These are phyloP conservation scores for Ophioderma brevispina DNA, from an alignment of 35 echinoderm and acorn worm genomes.

Conservation along the genomic window DNA sequence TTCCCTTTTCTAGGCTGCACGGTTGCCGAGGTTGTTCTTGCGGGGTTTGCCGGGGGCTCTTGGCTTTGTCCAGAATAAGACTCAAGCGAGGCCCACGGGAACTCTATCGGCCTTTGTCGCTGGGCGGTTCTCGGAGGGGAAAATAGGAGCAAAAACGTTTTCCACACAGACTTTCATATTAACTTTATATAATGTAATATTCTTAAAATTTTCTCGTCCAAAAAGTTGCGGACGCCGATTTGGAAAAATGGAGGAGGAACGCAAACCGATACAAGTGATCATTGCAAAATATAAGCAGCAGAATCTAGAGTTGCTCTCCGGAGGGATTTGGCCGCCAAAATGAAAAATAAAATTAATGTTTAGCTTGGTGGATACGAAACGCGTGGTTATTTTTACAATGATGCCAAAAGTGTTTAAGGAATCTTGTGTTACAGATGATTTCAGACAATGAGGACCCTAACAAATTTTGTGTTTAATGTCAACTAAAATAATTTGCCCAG, in stretches of 20 bases:
- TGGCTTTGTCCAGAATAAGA: constrained; percentile 10
- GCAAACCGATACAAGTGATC: background rate
- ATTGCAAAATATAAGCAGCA: background rate
- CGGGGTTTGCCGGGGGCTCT: background rate
- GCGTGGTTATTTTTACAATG: background rate
- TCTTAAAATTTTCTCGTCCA: background rate
- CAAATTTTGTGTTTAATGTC: background rate
- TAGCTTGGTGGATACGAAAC: background rate
- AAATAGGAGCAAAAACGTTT: background rate
- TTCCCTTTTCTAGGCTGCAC: background rate
- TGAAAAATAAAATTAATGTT: background rate
- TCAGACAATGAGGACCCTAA: background rate
- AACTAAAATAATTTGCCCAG: background rate
- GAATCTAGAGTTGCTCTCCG: background rate
- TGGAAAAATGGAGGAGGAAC: background rate
- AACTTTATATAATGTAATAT: background rate
- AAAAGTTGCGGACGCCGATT: background rate
- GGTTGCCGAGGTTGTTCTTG: background rate
- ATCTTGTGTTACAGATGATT: background rate
- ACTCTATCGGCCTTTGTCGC: background rate
- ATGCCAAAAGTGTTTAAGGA: background rate
- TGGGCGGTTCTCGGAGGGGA: background rate
- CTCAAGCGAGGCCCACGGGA: constrained; percentile 1
- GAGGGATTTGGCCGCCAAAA: background rate
- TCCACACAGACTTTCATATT: background rate